phyloP scores from a whole-genome alignment of 2,797 vertebrate species.

The Pteropus rufus region DNA sequence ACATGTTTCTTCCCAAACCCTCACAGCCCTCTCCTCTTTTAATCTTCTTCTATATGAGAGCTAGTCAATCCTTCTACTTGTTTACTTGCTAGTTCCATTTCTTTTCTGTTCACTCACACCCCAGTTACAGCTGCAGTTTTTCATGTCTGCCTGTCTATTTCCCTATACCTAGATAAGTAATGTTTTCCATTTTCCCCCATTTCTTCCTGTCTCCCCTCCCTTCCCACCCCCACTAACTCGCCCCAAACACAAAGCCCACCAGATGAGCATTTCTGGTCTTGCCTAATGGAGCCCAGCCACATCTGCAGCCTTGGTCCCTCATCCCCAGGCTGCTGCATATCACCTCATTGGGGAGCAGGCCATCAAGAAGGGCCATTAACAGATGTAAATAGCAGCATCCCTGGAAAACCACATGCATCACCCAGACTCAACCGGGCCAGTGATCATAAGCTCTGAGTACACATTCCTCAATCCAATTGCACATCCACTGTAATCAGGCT shows the following conservation, averaged over 20 bases:
- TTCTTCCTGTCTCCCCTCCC: neutral
- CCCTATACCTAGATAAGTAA: conserved; percentile 44
- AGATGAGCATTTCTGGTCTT: conserved; percentile 64
- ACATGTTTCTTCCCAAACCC: conserved; percentile 40
- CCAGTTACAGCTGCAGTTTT: conserved; percentile 50
- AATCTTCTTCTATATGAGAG: conserved; percentile 40
- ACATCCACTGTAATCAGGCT: conserved; percentile 81
- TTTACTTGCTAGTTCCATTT: conserved; percentile 34
- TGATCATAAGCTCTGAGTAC: conserved; percentile 85
- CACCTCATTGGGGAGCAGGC: conserved; percentile 70
- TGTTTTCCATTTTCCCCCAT: neutral
- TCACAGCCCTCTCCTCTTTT: conserved; percentile 20
- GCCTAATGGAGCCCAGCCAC: conserved; percentile 77
- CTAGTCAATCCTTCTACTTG: neutral
- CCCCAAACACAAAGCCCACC: conserved; percentile 61
- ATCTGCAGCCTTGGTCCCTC: conserved; percentile 66
- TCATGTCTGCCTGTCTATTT: conserved; percentile 54
- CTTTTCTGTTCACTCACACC: conserved; percentile 56
- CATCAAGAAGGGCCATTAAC: conserved; percentile 80
- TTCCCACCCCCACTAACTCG: neutral
- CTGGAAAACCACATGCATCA: conserved; percentile 85
- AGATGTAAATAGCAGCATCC: conserved; percentile 81
- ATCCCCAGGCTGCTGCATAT: conserved; percentile 63
- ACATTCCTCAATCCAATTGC: conserved; percentile 84
- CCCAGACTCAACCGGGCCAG: conserved; percentile 78